Evolutionary conservation across 2,797 vertebrate genomes (phyloP).

Genomic region (Cebuella pygmaea): DNA sequence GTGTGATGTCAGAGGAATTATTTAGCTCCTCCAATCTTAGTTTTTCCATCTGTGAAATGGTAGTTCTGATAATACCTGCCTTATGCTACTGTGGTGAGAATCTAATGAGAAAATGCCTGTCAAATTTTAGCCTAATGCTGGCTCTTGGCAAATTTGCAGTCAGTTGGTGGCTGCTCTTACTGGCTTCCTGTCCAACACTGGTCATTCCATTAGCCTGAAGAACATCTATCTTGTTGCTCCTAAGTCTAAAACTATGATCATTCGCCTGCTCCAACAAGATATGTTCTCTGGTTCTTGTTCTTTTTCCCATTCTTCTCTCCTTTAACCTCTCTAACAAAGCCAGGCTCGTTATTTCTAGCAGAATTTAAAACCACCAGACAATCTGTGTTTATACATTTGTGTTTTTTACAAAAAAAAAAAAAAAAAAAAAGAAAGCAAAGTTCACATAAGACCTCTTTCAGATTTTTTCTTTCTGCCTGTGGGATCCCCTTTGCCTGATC

Average conservation of each 20-base stretch:
- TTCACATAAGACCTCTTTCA: slow-evolving; percentile 45
- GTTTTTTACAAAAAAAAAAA: slow-evolving; percentile 16
- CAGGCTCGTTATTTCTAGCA: slow-evolving; percentile 33
- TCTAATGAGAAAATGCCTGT: not conserved
- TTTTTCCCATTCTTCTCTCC: not conserved
- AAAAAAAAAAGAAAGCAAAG: not conserved
- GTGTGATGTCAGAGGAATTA: not conserved
- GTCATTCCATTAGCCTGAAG: not conserved
- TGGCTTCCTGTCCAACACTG: not conserved
- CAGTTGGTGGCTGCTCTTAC: not conserved
- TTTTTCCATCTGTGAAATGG: not conserved
- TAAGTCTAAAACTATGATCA: not conserved
- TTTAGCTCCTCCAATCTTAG: not conserved
- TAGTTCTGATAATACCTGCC: not conserved
- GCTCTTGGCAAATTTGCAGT: not conserved
- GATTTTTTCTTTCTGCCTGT: slow-evolving; percentile 29
- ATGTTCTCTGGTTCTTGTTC: not conserved
- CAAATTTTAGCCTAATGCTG: not conserved
- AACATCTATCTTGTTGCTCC: not conserved
- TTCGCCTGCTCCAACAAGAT: not conserved
- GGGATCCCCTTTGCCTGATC: not conserved
- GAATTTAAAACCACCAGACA: slow-evolving; percentile 44
- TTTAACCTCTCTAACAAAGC: slow-evolving; percentile 24
- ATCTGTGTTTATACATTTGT: slow-evolving; percentile 41
- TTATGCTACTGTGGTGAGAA: not conserved